Base-by-base conservation (phyloP, 2,797 vertebrate genomes). In the Danio tinwini region DNA sequence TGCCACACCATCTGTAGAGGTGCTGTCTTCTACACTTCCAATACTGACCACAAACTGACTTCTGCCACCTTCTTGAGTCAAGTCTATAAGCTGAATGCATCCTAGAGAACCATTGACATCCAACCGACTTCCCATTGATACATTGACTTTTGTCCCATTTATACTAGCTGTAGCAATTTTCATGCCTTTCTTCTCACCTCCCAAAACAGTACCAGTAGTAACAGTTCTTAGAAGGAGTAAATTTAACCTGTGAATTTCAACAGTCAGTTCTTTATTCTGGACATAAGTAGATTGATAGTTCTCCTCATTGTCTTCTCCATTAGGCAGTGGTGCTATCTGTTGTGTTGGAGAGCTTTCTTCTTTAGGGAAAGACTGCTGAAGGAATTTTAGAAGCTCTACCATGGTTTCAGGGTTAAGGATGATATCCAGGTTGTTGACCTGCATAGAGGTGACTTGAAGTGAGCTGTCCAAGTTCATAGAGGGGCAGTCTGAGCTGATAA, bases 111-210 rank as follows among this genome's bases (percentile, higher is more conserved):
- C 98, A 7, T 95, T 97, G 70, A 99, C 82, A 44, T 98, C 95
- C 79, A 97, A 86, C 0, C 89, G 91, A 82, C 92, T 94, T 0
- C 97, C 96, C 95, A 98, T 93, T 5, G 97, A 98, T 73, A 97
- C 94, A 0, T 97, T 97, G 45, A 99, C 96, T 85, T 97, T 99
- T 78, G 97, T 99, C 58, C 94, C 95, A 0, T 95, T 95, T 39
- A 99, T 93, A 85, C 98, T 98, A n/a, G 98, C 97, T 0, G 97
- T 99, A 5, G 97, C 98, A n/a, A 99, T 99, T 87, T 99, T 99
- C 69, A 96, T 90, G 40, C 96, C 97, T 0, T 92, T 93, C 81
- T 96, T 99, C 84, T 98, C 97, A 7, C 96, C 93, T 0, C 94
- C 93, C 2, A 94, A 83, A 81, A 93, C 74, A 5, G 87, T 84